Base-by-base conservation (phyloP, 2,888 invertebrate species). In the Tortricodes alternella region DNA sequence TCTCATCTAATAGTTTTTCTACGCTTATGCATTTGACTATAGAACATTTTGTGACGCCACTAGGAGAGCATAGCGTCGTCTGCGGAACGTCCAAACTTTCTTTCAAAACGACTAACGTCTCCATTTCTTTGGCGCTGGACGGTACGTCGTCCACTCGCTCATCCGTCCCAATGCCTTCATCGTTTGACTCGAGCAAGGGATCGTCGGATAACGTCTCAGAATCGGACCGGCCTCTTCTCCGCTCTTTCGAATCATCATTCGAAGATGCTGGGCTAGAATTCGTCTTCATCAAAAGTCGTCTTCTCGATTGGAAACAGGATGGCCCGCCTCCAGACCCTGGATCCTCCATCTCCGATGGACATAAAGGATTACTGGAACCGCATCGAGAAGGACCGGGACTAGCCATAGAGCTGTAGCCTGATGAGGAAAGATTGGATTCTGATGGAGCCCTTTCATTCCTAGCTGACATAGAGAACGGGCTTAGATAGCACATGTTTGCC, bases 321-420 rank as follows among this genome's bases (percentile, higher is more conserved):
- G 83, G 90, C 2, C 91, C 91, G 1, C 91, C 91, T 0, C 92
- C 93, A 39, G 92, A 92, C 1, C 94, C 94, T 1, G 93, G 93
- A 67, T 95, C 95, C 69, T 95, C 95, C 92, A 94, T 93, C 85
- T 95, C 95, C 8, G 94, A 93, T 1, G 94, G 94, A 74, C 94
- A 95, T 2, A 96, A 78, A 0, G 96, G 96, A 78, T 96, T 96
- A 71, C 94, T 95, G 0, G 96, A 96, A 4, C 95, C 95, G 74
- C 96, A 96, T 60, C 96, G 89, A 0, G 96, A 96, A 3, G 96
- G 95, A 0, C 95, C 96, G 0, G 96, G 96, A 80, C 95, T 95
- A 0, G 96, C 95, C 94, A 96, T 96, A 2, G 96, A 96, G 62
- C 95, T 95, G 77, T 96, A 96, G 6, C 96, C 96, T 0, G 96